phyloP scores from a whole-genome alignment of 2,113 vertebrate species.

The Crocuta crocuta region DNA sequence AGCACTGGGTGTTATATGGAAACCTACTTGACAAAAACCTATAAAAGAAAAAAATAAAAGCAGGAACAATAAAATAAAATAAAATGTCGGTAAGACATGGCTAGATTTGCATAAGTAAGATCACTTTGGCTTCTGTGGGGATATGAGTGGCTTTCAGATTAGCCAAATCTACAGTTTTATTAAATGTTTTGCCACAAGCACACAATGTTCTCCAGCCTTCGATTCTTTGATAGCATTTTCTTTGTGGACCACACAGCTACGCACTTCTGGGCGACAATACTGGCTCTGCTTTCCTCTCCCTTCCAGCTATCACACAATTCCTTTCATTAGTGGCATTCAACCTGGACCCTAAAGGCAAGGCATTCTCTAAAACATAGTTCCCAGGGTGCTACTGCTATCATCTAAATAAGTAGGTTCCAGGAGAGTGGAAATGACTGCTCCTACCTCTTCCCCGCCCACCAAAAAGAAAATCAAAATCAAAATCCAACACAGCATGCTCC shows the following conservation, averaged over 20 bases:
- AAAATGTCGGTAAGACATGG: no score
- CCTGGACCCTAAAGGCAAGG: background rate
- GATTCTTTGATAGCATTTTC: background rate
- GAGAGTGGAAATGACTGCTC: background rate
- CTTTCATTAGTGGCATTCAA: background rate
- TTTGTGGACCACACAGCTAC: background rate
- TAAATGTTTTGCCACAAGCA: background rate
- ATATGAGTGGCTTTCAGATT: background rate
- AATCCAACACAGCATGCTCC: background rate
- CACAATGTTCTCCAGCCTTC: background rate
- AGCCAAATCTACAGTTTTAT: background rate
- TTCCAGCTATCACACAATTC: background rate
- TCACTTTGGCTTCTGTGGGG: background rate
- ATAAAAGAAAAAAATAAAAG: no score
- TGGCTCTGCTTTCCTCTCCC: background rate
- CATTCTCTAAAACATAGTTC: background rate
- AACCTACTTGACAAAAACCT: no score
- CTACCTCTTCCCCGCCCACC: rapidly evolving
- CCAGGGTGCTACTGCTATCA: background rate
- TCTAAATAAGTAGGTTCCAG: background rate
- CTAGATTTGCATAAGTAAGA: background rate
- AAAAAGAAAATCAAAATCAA: background rate
- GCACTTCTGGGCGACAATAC: background rate
- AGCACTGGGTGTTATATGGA: no score
- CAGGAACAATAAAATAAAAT: no score